Evolutionary conservation across 2,797 vertebrate genomes (phyloP).

Genomic region (Numenius phaeopus): DNA sequence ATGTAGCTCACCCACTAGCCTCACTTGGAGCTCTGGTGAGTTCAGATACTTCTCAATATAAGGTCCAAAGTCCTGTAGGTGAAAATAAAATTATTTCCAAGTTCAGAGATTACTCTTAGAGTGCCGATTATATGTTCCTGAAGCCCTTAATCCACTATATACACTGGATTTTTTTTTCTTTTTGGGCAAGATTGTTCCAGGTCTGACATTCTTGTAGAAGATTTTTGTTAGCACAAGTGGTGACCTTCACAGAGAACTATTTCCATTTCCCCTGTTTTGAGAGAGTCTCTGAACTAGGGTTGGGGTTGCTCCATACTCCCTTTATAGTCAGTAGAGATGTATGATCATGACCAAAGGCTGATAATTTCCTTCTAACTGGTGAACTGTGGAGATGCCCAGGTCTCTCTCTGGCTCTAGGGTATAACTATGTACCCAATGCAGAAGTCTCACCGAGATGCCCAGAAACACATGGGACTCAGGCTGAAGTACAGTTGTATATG

Average conservation of each 20-base stretch:
- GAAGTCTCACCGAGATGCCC: neutral
- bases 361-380: neutral
- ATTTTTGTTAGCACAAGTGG: neutral
- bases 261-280: neutral
- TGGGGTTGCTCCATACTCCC: rapidly evolving
- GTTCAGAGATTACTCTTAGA: neutral
- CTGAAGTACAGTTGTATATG: neutral
- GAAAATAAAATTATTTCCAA: neutral
- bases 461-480: neutral
- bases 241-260: neutral
- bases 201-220: neutral
- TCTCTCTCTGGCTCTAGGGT: neutral
- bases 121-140: neutral
- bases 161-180: neutral
- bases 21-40: neutral
- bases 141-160: neutral
- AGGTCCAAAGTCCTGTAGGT: neutral
- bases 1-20: neutral
- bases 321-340: neutral
- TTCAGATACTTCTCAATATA: neutral
- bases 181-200: neutral
- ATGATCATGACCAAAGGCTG: neutral
- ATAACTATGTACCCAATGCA: neutral
- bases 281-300: neutral
- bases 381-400: neutral